Base-by-base conservation (phyloP, 2,113 vertebrate genomes). In the Onychorhynchus coronatus region DNA sequence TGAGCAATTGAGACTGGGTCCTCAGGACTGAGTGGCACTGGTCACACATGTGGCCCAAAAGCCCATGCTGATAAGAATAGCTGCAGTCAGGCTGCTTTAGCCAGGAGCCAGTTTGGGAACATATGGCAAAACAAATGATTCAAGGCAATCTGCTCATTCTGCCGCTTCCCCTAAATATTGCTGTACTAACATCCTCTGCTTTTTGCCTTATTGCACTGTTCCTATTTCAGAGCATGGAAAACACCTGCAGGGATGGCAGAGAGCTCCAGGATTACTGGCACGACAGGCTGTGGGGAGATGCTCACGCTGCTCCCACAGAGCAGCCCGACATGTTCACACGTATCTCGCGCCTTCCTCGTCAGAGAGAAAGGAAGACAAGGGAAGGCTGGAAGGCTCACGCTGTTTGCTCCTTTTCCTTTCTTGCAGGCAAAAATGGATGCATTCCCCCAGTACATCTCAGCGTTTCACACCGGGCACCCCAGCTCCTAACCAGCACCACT, bases 131-230 rank as follows among this genome's bases (percentile, higher is more conserved):
- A 86, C 77, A 92, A 96, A 89, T 88, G 90, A 96, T 77, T 96
- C 95, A 92, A 31, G 37, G 91, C 96, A 96, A 95, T 88, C 96
- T 97, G 97, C 86, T 97, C 84, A 14, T 65, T 94, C 93, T 96
- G 92, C 90, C 25, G 15, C 93, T 96, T 85, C 75, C 93, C 58
- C 93, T 73, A 95, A 95, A 87, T 93, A 94, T 87, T 93, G 91
- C 75, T 84, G 63, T 77, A 89, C 78, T 92, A 73, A 92, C 88
- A 92, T 89, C 93, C 96, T 91, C 65, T 95, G 91, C 81, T 95
- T 94, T 92, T 88, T 85, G 55, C 89, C 81, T 85, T 85, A 88
- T 63, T 87, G 65, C 58, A 90, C 2, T 35, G 58, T 77, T 91
- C 92, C 91, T 95, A 86, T 92, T 86, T 89, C 53, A 59, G 59